Percentiles rank a stretch among this genome's conserved stretches.
phyloP scores from a whole-genome alignment of 2,113 vertebrate genomes.

The Baryphthengus martii region DNA sequence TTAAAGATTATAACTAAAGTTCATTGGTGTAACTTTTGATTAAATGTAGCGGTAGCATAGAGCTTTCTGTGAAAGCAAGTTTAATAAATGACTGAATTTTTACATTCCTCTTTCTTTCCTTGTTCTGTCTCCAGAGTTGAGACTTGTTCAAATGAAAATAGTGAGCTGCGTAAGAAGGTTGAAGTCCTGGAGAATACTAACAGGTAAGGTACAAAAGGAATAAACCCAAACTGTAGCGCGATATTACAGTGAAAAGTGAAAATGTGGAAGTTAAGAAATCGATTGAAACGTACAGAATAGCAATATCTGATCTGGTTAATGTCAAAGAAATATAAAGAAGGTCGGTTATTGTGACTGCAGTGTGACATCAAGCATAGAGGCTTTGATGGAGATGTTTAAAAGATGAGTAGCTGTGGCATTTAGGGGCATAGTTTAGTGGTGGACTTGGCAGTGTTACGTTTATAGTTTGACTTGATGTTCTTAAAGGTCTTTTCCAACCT shows the following conservation, averaged over 20 bases:
- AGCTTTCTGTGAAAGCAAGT: background rate
- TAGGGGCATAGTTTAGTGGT: background rate
- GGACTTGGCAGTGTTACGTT: background rate
- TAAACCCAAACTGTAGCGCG: accelerated
- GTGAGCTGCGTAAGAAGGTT: constrained; percentile 92
- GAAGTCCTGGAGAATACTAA: constrained; percentile 95
- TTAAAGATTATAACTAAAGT: background rate
- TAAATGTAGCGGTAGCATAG: background rate
- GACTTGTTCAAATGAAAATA: constrained; percentile 94
- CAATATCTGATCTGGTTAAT: background rate
- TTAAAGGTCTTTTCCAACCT: background rate
- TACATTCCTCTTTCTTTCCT: background rate
- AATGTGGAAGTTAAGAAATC: background rate
- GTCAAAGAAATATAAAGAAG: background rate
- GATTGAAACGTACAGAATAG: background rate
- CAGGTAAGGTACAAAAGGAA: constrained; percentile 75
- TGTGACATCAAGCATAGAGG: background rate
- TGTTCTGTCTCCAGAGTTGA: constrained; percentile 84
- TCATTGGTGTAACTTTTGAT: background rate
- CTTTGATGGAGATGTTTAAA: background rate
- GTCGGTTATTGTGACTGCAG: background rate
- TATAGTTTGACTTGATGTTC: background rate
- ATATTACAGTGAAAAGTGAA: background rate
- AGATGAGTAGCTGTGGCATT: background rate
- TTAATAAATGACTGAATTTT: background rate